Evolutionary conservation across 1,140 invertebrate species (phyloP).

Genomic region (Caenorhabditis brenneri): DNA sequence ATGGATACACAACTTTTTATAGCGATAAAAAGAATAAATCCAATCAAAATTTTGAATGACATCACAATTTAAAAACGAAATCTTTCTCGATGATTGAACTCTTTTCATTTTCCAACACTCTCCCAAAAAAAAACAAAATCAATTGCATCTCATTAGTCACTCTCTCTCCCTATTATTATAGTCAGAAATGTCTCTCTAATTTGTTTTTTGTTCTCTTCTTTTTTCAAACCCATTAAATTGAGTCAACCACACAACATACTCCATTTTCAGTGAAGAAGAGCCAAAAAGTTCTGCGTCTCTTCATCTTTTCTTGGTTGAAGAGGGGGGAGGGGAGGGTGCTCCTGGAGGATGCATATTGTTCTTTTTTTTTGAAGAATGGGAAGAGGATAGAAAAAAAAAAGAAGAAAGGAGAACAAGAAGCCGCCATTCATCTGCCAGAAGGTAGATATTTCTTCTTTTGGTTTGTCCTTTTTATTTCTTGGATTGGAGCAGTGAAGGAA

Average conservation of each 20-base stretch:
- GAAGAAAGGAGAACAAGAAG: not conserved
- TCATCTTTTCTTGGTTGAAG: not conserved
- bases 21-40: not conserved
- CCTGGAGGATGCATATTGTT: slow-evolving; percentile 2
- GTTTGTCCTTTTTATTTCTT: not conserved
- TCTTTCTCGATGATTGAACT: not conserved
- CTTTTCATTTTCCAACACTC: not conserved
- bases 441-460: not conserved
- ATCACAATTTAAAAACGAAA: not conserved
- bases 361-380: not conserved
- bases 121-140: not conserved
- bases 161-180: not conserved
- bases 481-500: too few species aligned
- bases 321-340: not conserved
- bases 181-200: not conserved
- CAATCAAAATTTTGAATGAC: not conserved
- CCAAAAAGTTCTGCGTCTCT: not conserved
- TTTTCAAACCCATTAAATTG: not conserved
- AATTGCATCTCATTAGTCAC: not conserved
- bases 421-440: not conserved
- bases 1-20: not conserved
- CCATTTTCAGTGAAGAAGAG: not conserved
- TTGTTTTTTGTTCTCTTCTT: not conserved
- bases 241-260: not conserved
- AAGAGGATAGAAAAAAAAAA: too few species aligned